phyloP scores from a whole-genome alignment of 1,140 invertebrate genomes.

The Macrobrachium rosenbergii region DNA sequence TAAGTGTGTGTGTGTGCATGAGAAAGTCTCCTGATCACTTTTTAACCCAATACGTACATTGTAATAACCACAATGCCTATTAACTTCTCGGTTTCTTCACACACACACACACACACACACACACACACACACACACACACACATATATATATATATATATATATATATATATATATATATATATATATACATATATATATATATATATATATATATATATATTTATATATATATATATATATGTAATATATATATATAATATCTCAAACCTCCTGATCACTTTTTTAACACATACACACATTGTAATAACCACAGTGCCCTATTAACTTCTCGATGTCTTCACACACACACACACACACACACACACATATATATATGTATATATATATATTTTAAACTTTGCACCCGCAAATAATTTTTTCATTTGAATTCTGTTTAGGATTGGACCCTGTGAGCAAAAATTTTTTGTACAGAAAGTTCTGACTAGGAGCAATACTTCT shows the following conservation, averaged over 20 bases:
- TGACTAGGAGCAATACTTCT: no score
- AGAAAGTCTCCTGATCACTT: no score
- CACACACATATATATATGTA: slow-evolving; percentile 4
- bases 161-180: slow-evolving; percentile 23
- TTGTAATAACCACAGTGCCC: no score
- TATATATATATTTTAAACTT: background rate
- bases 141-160: slow-evolving; percentile 14
- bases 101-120: slow-evolving; percentile 5
- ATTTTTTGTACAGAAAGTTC: background rate
- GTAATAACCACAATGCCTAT: no score
- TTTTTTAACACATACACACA: no score
- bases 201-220: slow-evolving; percentile 22
- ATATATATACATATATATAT: slow-evolving; percentile 16
- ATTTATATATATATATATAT: slow-evolving; percentile 16
- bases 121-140: slow-evolving; percentile 19
- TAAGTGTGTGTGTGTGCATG: background rate
- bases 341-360: background rate
- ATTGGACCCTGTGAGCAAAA: no score
- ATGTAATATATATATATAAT: background rate
- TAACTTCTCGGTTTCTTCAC: background rate
- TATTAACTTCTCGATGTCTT: no score
- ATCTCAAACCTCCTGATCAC: no score
- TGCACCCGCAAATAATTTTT: no score
- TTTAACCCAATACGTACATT: no score
- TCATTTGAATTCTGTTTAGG: no score